Evolutionary conservation across 2,113 vertebrate species (phyloP).

Genomic region (Podilymbus podiceps): DNA sequence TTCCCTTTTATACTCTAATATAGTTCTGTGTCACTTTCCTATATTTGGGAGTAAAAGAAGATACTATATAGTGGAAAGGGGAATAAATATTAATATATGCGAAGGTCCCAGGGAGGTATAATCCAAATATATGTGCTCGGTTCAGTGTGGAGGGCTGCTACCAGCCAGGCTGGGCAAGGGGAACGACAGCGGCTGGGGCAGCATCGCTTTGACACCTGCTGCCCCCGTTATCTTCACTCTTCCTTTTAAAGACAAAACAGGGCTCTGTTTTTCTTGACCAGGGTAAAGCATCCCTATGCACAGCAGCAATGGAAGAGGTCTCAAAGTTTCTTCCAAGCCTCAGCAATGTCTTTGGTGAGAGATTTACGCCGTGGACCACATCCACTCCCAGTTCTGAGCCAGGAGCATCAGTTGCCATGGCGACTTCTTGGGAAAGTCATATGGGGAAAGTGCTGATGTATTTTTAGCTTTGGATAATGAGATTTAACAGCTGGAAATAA

Average conservation of each 20-base stretch:
- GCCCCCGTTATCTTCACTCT: background rate
- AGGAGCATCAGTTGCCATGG: slow-evolving; percentile 55
- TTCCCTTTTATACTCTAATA: background rate
- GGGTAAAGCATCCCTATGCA: background rate
- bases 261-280: background rate
- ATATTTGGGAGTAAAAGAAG: background rate
- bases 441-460: slow-evolving; percentile 39
- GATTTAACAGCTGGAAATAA: slow-evolving; percentile 37
- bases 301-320: background rate
- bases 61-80: background rate
- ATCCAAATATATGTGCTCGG: fast-evolving
- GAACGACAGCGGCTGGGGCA: background rate
- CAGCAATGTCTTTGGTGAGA: background rate
- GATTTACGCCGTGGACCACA: background rate
- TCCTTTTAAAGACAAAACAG: background rate
- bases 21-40: background rate
- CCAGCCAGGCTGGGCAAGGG: background rate
- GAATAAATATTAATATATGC: background rate
- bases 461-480: slow-evolving; percentile 54
- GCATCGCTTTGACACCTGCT: fast-evolving
- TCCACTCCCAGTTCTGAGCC: background rate
- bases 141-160: background rate
- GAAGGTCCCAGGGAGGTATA: background rate
- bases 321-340: background rate
- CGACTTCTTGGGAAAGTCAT: background rate